Conservation (phyloP, 2,797 vertebrate species). For the Rhinoraja longicauda region DNA sequence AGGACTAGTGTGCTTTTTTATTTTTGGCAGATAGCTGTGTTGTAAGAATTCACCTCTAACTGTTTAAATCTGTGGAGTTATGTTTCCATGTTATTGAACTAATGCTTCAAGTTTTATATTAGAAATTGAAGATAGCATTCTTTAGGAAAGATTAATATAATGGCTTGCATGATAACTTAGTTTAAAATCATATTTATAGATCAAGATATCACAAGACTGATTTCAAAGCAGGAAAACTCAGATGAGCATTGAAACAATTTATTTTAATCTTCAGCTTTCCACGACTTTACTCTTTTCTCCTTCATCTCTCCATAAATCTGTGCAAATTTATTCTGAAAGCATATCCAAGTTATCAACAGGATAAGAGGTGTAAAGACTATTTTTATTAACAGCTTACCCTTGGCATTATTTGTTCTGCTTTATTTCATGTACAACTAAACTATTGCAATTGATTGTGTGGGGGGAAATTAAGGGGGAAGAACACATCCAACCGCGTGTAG, state of each 20-base stretch:
- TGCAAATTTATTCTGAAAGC: constrained; percentile 20
- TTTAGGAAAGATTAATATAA: constrained; percentile 20
- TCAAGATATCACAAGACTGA: background rate
- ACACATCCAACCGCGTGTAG: background rate
- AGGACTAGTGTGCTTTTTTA: constrained; percentile 15
- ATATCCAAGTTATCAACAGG: constrained; percentile 17
- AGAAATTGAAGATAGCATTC: constrained; percentile 26
- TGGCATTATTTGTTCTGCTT: background rate
- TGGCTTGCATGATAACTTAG: constrained; percentile 6
- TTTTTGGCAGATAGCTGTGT: constrained; percentile 23
- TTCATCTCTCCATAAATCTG: background rate
- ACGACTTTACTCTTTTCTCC: background rate
- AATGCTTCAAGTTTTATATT: constrained; percentile 20
- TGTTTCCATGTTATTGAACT: constrained; percentile 6
- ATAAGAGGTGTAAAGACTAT: background rate
- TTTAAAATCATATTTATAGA: constrained; percentile 25
- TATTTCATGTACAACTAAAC: background rate
- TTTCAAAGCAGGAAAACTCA: background rate
- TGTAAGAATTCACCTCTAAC: background rate
- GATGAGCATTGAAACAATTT: background rate
- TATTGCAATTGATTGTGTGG: background rate
- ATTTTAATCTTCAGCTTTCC: constrained; percentile 13
- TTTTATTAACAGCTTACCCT: background rate
- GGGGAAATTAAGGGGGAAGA: background rate
- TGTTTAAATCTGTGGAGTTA: constrained; percentile 24